phyloP scores from a whole-genome alignment of 2,113 vertebrate genomes.

The pig (Sus scrofa) region DNA sequence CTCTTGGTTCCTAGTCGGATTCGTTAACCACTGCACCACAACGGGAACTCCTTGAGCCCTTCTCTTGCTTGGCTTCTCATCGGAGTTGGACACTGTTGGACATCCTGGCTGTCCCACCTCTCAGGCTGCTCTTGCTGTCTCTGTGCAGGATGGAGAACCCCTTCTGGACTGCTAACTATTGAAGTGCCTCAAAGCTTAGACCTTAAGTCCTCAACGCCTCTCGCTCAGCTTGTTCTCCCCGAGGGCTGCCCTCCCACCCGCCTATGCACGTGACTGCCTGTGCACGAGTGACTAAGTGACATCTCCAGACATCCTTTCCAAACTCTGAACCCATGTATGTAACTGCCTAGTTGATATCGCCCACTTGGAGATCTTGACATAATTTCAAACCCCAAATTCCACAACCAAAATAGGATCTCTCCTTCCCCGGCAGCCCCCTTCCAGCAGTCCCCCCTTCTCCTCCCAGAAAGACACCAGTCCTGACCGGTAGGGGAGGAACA shows the following conservation, averaged over 20 bases:
- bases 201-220: not conserved
- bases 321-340: too few species aligned
- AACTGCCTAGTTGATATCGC: not conserved
- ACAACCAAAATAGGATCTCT: not conserved
- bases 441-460: not conserved
- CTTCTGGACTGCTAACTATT: not conserved
- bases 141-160: not conserved
- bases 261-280: too few species aligned
- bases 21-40: too few species aligned
- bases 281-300: not conserved
- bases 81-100: not conserved
- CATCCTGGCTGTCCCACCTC: not conserved
- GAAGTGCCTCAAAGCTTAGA: not conserved
- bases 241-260: not conserved
- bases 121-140: not conserved
- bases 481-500: not conserved
- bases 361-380: not conserved
- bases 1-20: too few species aligned
- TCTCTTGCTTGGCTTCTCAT: not conserved
- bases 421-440: not conserved
- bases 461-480: not conserved
- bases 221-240: fast-evolving
- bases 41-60: too few species aligned
- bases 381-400: not conserved
- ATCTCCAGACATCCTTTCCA: not conserved